These are phyloP conservation scores for Spea bombifrons DNA, from an alignment of 2,113 vertebrate genomes.

Conservation along the genomic window DNA sequence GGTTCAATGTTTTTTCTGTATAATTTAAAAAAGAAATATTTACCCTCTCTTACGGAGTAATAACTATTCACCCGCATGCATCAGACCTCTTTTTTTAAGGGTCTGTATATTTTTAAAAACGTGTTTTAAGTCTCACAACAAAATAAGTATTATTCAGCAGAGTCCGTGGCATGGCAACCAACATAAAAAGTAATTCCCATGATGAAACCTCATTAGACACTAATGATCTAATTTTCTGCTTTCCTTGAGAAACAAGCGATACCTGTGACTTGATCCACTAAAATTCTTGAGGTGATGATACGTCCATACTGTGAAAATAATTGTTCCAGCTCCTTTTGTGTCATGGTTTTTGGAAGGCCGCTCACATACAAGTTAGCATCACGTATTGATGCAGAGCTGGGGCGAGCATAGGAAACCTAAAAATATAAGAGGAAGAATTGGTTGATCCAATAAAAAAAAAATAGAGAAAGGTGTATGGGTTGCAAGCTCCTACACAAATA, in stretches of 20 bases:
- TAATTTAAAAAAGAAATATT: no score
- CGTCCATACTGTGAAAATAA: slow-evolving; percentile 99
- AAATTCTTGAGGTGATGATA: slow-evolving; percentile 99
- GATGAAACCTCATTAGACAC: no score
- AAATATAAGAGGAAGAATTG: slow-evolving; percentile 22
- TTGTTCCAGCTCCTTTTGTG: slow-evolving; percentile 98
- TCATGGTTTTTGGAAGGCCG: slow-evolving; percentile 98
- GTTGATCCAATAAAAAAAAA: background rate
- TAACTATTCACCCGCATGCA: no score
- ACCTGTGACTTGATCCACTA: slow-evolving; percentile 99
- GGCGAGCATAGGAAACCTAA: slow-evolving; percentile 96
- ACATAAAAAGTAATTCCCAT: no score
- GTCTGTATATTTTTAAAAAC: no score
- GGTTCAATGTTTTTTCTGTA: no score
- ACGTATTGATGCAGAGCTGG: slow-evolving; percentile 97
- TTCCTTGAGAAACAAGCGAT: slow-evolving; percentile 42
- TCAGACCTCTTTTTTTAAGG: no score
- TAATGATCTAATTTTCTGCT: background rate
- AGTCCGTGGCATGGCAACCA: no score
- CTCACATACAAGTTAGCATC: slow-evolving; percentile 98
- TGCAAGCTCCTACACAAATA: no score
- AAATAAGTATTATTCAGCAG: no score
- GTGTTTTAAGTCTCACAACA: no score
- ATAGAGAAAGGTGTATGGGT: background rate
- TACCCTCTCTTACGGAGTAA: no score